These are phyloP conservation scores for Melanerpes formicivorus DNA, from an alignment of 2,113 vertebrate genomes.

Conservation along the genomic window DNA sequence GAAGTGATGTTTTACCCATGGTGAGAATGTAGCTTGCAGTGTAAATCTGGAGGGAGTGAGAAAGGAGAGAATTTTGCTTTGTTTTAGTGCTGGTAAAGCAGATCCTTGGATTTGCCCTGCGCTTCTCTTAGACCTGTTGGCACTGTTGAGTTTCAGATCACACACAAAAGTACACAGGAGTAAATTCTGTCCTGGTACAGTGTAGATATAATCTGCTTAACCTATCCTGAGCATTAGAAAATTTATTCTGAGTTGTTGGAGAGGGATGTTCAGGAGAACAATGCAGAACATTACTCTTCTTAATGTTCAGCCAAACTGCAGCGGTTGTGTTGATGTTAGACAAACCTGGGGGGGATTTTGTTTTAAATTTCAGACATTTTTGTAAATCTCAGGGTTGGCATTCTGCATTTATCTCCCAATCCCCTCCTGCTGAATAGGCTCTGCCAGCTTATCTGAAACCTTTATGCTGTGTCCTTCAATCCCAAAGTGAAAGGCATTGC, in stretches of 20 bases:
- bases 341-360: background rate
- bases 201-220: background rate
- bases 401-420: background rate
- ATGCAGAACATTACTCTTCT: background rate
- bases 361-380: background rate
- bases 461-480: background rate
- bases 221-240: background rate
- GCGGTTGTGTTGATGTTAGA: background rate
- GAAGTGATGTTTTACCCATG: background rate
- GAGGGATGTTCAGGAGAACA: background rate
- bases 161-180: background rate
- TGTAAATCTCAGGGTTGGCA: background rate
- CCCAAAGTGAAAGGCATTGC: background rate
- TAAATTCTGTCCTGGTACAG: background rate
- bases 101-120: background rate
- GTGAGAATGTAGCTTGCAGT: background rate
- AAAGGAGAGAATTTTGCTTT: background rate
- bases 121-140: background rate
- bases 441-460: background rate
- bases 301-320: background rate
- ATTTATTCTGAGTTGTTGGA: background rate
- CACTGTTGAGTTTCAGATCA: background rate
- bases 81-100: background rate
- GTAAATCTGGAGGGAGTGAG: background rate
- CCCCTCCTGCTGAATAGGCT: background rate